phyloP scores from a whole-genome alignment of 2,113 vertebrate genomes.

The Telmatochromis bifrenatus region DNA sequence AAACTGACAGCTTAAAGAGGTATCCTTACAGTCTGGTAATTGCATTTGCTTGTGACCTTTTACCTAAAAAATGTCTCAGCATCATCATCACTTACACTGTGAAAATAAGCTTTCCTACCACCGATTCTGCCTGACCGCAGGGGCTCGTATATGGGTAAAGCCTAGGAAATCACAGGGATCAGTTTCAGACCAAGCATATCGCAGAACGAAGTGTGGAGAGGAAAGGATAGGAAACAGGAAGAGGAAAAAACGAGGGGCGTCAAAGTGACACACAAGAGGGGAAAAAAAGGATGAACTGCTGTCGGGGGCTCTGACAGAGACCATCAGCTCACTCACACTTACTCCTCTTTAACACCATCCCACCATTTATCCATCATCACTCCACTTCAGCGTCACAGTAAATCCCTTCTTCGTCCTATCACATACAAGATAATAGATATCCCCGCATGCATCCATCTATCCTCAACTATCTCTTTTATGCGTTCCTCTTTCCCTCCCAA shows the following conservation, averaged over 20 bases:
- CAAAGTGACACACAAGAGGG: not conserved
- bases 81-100: not conserved
- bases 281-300: not conserved
- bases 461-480: not conserved
- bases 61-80: not conserved
- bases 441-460: slow-evolving; percentile 9
- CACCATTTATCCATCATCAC: slow-evolving; percentile 5
- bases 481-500: not conserved
- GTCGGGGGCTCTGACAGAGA: not conserved
- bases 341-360: not conserved
- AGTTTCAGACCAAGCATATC: not conserved
- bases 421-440: slow-evolving; percentile 15
- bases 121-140: not conserved
- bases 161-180: not conserved
- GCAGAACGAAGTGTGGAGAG: not conserved
- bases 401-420: slow-evolving; percentile 26
- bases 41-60: not conserved
- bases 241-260: not conserved
- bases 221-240: not conserved
- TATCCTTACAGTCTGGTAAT: not conserved
- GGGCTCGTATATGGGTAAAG: not conserved
- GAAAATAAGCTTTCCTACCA: not conserved
- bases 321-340: slow-evolving; percentile 20
- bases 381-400: slow-evolving; percentile 14
- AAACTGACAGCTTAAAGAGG: not conserved